Conservation (phyloP, 2,888 invertebrate species). For the Iselma pallidipennis region DNA sequence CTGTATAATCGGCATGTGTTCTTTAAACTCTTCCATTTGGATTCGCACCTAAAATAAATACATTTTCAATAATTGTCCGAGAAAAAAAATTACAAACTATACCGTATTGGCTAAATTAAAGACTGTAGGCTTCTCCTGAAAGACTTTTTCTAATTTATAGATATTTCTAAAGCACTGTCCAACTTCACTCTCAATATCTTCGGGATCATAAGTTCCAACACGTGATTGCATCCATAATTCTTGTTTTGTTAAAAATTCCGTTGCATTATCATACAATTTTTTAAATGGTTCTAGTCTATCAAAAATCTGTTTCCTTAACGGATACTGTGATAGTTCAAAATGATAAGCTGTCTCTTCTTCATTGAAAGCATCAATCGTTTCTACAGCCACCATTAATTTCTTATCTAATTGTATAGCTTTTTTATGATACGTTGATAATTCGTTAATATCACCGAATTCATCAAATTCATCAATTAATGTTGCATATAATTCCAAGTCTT, state of each 20-base stretch:
- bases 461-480: slow-evolving; percentile 84
- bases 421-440: slow-evolving; percentile 79
- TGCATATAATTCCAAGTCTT: slow-evolving; percentile 79
- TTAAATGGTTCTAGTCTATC: slow-evolving; percentile 85
- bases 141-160: slow-evolving; percentile 86
- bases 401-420: slow-evolving; percentile 80
- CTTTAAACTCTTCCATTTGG: slow-evolving; percentile 84
- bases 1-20: slow-evolving; percentile 88
- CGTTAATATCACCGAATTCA: slow-evolving; percentile 83
- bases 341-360: slow-evolving; percentile 88
- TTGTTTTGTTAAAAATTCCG: slow-evolving; percentile 81
- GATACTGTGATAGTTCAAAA: slow-evolving; percentile 88
- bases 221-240: slow-evolving; percentile 83
- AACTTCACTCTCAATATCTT: slow-evolving; percentile 82
- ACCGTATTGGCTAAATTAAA: slow-evolving; percentile 71
- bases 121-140: slow-evolving; percentile 75
- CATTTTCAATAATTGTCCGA: neutral
- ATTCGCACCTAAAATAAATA: slow-evolving; percentile 55
- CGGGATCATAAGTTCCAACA: slow-evolving; percentile 85
- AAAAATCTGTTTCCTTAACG: slow-evolving; percentile 75
- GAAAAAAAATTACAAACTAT: slow-evolving; percentile 27
- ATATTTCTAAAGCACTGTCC: slow-evolving; percentile 72
- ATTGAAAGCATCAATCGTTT: slow-evolving; percentile 85
- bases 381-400: slow-evolving; percentile 72
- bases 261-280: slow-evolving; percentile 85